Evolutionary conservation across 2,888 invertebrate species (phyloP).

Genomic region (Hydrotaea cyrtoneurina): DNA sequence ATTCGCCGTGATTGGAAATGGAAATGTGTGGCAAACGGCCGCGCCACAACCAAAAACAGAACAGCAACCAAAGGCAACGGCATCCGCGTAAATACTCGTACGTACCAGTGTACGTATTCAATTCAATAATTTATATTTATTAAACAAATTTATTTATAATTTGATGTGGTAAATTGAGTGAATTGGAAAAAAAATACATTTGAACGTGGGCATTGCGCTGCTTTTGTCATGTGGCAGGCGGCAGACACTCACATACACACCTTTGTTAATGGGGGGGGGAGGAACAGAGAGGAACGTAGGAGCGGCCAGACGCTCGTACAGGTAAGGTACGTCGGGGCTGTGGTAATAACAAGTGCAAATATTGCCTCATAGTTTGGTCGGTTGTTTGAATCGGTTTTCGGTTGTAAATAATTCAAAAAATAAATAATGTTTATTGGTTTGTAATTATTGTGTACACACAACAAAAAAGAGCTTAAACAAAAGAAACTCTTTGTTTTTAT

Average conservation of each 20-base stretch:
- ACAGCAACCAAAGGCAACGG: neutral
- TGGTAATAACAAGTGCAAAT: slow-evolving; percentile 49
- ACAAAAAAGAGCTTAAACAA: slow-evolving; percentile 25
- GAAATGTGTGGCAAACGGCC: slow-evolving; percentile 18
- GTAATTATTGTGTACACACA: slow-evolving; percentile 49
- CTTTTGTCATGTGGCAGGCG: slow-evolving; percentile 54
- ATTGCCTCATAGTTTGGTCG: slow-evolving; percentile 35
- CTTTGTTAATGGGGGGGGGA: slow-evolving; percentile 1
- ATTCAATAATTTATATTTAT: slow-evolving; percentile 48
- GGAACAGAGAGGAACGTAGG: neutral
- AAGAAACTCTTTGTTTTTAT: slow-evolving; percentile 34
- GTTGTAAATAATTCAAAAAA: slow-evolving; percentile 51
- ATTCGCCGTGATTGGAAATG: slow-evolving; percentile 54
- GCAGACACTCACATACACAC: no score
- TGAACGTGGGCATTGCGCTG: slow-evolving; percentile 54
- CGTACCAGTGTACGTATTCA: neutral
- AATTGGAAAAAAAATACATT: slow-evolving; percentile 52
- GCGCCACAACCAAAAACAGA: neutral
- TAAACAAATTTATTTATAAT: slow-evolving; percentile 60
- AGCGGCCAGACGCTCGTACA: neutral
- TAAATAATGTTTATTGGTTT: slow-evolving; percentile 57
- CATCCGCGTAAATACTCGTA: neutral
- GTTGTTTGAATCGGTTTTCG: slow-evolving; percentile 21
- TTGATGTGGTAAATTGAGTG: slow-evolving; percentile 58
- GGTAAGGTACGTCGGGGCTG: neutral